These are phyloP conservation scores for Hipposideros larvatus DNA, from an alignment of 2,797 vertebrate genomes.

Conservation along the genomic window DNA sequence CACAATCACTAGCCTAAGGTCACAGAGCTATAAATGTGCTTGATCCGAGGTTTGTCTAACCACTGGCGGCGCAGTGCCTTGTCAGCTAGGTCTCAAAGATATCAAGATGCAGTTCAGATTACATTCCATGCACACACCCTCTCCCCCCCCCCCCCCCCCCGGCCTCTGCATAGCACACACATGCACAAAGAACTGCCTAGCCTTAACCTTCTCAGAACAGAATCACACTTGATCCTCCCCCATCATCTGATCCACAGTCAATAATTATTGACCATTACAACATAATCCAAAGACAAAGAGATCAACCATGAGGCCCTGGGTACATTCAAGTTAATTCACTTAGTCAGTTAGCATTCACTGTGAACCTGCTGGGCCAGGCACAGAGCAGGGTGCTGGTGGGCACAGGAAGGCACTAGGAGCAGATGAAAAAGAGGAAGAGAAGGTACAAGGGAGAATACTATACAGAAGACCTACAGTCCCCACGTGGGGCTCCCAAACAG, in stretches of 20 bases:
- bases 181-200: not conserved
- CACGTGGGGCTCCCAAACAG: not conserved
- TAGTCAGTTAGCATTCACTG: not conserved
- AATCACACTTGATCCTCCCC: not conserved
- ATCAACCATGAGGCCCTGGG: not conserved
- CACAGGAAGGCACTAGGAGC: not conserved
- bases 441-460: not conserved
- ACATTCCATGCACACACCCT: not conserved
- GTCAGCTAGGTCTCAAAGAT: not conserved
- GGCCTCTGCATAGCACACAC: no score
- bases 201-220: not conserved
- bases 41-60: not conserved
- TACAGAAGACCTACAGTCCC: not conserved
- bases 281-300: not conserved
- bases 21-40: not conserved
- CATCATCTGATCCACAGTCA: not conserved
- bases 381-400: not conserved
- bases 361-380: not conserved
- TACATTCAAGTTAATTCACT: not conserved
- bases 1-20: not conserved
- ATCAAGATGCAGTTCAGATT: conserved; percentile 13
- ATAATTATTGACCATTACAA: not conserved
- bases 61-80: not conserved
- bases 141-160: not conserved
- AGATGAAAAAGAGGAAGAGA: not conserved